Percentiles rank a stretch among this genome's conserved stretches.
These are phyloP conservation scores for Anabas testudineus DNA, from an alignment of 2,797 vertebrate species.

Conservation along the genomic window DNA sequence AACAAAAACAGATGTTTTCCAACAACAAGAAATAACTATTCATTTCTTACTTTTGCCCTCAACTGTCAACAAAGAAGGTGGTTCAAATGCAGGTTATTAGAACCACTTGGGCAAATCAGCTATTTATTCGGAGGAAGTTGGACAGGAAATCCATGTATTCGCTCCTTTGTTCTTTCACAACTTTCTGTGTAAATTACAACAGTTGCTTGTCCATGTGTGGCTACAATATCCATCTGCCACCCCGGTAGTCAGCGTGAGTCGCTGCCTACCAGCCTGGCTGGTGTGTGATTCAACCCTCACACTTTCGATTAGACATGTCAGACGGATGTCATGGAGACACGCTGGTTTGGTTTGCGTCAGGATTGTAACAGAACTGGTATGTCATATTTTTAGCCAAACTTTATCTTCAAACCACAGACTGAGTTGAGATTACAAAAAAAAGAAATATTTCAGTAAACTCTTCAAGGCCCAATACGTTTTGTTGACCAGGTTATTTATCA, in stretches of 20 bases:
- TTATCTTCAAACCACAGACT: conserved; percentile 8
- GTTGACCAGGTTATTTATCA: not conserved
- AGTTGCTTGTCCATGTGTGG: not conserved
- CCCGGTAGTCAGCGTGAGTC: not conserved
- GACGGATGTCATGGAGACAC: conserved; percentile 35
- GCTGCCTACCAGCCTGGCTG: not conserved
- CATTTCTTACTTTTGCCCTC: not conserved
- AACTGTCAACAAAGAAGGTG: accelerated
- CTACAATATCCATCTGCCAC: conserved; percentile 7
- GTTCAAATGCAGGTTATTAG: not conserved
- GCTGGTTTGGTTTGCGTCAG: conserved; percentile 1
- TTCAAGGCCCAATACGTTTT: not conserved
- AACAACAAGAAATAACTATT: not conserved
- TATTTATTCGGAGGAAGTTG: not conserved
- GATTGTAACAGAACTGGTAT: not conserved
- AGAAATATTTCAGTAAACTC: not conserved
- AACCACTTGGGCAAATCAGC: not conserved
- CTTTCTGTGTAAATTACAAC: not conserved
- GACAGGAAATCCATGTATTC: conserved; percentile 21
- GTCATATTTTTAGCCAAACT: not conserved
- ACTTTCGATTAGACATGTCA: conserved; percentile 33
- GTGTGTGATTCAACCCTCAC: conserved; percentile 33
- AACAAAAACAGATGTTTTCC: no score
- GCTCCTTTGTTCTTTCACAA: conserved; percentile 1
- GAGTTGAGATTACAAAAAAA: not conserved